phyloP scores from a whole-genome alignment of 2,888 invertebrate genomes.

The Schizaphis graminum region DNA sequence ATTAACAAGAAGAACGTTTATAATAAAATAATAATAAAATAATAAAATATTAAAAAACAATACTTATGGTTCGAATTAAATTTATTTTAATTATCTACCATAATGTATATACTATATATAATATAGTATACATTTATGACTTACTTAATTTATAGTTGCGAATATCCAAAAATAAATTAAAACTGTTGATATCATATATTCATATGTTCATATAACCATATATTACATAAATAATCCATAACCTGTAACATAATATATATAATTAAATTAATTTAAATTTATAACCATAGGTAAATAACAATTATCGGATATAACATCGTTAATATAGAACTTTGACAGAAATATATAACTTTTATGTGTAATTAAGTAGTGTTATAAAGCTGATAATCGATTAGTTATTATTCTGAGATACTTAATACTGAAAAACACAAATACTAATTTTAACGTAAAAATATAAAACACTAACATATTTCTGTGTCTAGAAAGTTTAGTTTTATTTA shows the following conservation, averaged over 20 bases:
- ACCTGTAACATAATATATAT: not conserved
- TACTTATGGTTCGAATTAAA: not conserved
- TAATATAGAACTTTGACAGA: not conserved
- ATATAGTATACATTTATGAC: not conserved
- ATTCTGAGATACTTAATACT: not conserved
- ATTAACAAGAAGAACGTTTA: not conserved
- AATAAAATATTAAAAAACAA: not conserved
- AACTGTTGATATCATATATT: not conserved
- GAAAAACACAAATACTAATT: not conserved
- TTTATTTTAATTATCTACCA: not conserved
- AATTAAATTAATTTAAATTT: not conserved
- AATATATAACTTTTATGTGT: not conserved
- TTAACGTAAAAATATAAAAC: not conserved
- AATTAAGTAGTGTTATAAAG: not conserved
- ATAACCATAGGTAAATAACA: not conserved
- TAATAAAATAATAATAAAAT: no score
- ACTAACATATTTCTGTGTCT: not conserved
- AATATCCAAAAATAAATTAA: slow-evolving; percentile 11
- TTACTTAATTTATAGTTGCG: not conserved
- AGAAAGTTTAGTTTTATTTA: not conserved
- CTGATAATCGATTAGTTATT: not conserved
- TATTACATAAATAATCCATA: not conserved
- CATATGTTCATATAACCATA: not conserved
- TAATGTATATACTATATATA: not conserved
- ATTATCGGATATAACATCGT: not conserved